Base-by-base conservation (phyloP, 2,888 invertebrate species). In the Drosophila diplacantha region DNA sequence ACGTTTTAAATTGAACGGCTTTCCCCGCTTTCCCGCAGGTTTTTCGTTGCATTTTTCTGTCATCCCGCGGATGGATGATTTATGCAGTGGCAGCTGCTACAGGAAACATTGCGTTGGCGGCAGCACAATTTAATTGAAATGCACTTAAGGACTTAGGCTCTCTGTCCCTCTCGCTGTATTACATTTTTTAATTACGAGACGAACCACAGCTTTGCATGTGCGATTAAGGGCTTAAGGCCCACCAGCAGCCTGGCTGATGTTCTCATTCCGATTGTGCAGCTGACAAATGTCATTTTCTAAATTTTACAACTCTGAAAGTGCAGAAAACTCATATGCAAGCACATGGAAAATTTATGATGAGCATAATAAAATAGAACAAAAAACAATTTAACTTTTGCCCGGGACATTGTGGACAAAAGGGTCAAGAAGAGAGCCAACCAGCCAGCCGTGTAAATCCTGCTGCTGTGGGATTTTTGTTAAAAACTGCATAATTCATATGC, bases 401-500 rank as follows among this genome's bases (percentile, higher is more conserved):
- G 26, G 63, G 57, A 60, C 61, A 55, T 43, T 18, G 44, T n/a
- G 34, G 24, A 52, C 52, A 52, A 60, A 60, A 50, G 61, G 62
- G 56, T 43, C 55, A 52, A 51, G 44, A 52, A 51, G 44, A 24
- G n/a, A n/a, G n/a, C 9, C n/a, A 46, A 70, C 37, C 63, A 56
- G 71, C 74, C 74, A 71, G 58, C 58, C 83, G 74, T 74, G 81
- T 69, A 69, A 69, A 49, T 69, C 62, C 70, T 63, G 32, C 70
- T 63, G 32, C 63, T 71, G 66, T 38, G 79, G 69, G 60, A 71
- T 81, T 74, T 79, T 81, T 78, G 81, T 81, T 83, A 81, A 84
- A 83, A 83, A 83, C 73, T 83, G 85, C 85, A 83, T 83, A 75
- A 83, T 83, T 84, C 83, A 83, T 84, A 69, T 69, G 71, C 66